Percentiles rank a stretch among this genome's conserved stretches.
phyloP scores from a whole-genome alignment of 2,113 vertebrate species.

The Lathamus discolor region DNA sequence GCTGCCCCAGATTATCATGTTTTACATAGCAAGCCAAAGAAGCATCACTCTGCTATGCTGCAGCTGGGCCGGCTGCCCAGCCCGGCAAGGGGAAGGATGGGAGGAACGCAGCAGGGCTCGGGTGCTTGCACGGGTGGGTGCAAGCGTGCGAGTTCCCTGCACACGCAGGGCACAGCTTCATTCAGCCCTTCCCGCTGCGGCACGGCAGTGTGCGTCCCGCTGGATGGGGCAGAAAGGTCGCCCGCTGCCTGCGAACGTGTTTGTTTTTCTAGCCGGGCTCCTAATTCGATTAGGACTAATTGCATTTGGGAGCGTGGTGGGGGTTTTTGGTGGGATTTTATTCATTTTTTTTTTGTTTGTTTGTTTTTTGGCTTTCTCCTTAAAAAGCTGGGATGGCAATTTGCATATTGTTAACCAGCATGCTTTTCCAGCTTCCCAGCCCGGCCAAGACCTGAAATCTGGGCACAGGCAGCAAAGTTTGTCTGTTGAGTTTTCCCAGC shows the following conservation, averaged over 20 bases:
- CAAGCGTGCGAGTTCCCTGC: fast-evolving
- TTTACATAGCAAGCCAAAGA: constrained; percentile 27
- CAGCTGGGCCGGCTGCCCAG: constrained; percentile 56
- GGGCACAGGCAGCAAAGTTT: not conserved
- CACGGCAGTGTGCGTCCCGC: not conserved
- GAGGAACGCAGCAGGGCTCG: not conserved
- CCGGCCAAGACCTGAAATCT: not conserved
- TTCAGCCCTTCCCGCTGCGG: not conserved
- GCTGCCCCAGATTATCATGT: constrained; percentile 55
- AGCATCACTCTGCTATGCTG: constrained; percentile 63
- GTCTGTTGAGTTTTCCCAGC: not conserved
- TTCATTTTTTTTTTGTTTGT: not conserved
- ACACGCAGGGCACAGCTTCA: not conserved
- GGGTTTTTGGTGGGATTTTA: not conserved
- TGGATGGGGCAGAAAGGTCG: not conserved
- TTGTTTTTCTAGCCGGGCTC: constrained; percentile 25
- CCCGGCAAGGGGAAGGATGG: not conserved
- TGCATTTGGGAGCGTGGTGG: constrained; percentile 17
- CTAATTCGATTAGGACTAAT: constrained; percentile 55
- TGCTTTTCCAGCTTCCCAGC: not conserved
- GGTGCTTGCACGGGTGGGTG: not conserved
- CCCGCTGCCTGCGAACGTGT: not conserved
- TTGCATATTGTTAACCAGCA: not conserved
- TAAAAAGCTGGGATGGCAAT: not conserved
- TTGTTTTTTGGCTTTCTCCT: not conserved